phyloP scores from a whole-genome alignment of 2,888 invertebrate genomes.

The Callyntrura guangdongensis region DNA sequence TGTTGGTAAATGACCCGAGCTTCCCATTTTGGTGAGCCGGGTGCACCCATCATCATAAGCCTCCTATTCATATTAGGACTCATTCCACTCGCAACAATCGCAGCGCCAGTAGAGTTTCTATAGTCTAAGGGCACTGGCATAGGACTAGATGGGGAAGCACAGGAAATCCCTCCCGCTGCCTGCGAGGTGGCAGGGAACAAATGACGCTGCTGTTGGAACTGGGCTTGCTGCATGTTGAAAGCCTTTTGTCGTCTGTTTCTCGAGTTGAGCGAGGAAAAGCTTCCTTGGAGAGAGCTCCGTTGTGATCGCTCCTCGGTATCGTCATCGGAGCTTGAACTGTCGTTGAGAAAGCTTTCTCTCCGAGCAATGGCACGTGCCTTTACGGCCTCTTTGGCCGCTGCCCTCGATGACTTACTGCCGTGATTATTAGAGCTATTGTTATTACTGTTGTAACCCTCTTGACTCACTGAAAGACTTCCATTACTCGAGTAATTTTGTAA shows the following conservation, averaged over 20 bases:
- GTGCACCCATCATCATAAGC: constrained; percentile 71
- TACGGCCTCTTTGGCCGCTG: constrained; percentile 83
- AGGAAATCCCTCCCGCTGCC: constrained; percentile 59
- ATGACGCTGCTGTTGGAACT: constrained; percentile 76
- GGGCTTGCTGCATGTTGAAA: constrained; percentile 74
- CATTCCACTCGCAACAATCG: constrained; percentile 39
- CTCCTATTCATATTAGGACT: constrained; percentile 73
- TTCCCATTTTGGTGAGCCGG: constrained; percentile 83
- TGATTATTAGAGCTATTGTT: constrained; percentile 66
- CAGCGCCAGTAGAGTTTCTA: constrained; percentile 54
- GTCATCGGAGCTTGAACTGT: constrained; percentile 82
- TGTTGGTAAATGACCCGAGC: constrained; percentile 84
- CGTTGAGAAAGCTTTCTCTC: constrained; percentile 82
- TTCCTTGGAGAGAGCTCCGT: constrained; percentile 81
- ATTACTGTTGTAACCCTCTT: constrained; percentile 71
- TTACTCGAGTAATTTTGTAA: constrained; percentile 82
- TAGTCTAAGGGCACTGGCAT: constrained; percentile 79
- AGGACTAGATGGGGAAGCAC: constrained; percentile 81
- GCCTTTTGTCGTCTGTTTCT: constrained; percentile 75
- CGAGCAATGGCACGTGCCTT: constrained; percentile 84
- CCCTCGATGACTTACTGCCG: constrained; percentile 77
- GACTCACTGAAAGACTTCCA: constrained; percentile 82
- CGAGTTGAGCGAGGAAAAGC: constrained; percentile 83
- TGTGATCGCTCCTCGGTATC: constrained; percentile 76
- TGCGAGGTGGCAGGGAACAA: constrained; percentile 74